phyloP scores from a whole-genome alignment of 2,888 invertebrate genomes.

The Vandiemenella viatica region DNA sequence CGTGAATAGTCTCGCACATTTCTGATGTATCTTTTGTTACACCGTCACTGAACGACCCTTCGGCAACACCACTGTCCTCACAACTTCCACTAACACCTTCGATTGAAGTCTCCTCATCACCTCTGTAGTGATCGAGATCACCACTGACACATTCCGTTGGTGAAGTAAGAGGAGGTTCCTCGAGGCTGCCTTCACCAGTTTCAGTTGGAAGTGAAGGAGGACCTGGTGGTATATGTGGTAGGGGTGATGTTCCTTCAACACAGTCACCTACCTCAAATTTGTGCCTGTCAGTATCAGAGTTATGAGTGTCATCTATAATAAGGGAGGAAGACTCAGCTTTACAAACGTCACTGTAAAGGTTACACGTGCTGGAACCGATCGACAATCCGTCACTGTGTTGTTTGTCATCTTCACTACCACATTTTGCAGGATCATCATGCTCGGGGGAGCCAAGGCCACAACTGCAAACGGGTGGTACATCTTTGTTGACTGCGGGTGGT shows the following conservation, averaged over 20 bases:
- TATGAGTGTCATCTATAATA: conserved; percentile 24
- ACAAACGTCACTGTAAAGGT: conserved; percentile 13
- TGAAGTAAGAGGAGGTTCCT: background rate
- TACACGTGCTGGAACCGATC: conserved; percentile 13
- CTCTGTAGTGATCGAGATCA: background rate
- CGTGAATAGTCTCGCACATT: background rate
- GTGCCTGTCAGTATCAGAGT: conserved; percentile 29
- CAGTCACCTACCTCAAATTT: conserved; percentile 18
- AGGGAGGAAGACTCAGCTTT: conserved; percentile 9
- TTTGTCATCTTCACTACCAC: conserved; percentile 9
- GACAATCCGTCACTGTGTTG: conserved; percentile 8
- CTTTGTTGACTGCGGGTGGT: background rate
- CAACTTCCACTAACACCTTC: background rate
- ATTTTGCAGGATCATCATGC: conserved; percentile 6
- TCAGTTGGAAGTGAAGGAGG: background rate
- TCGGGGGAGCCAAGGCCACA: conserved; percentile 6
- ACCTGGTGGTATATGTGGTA: too few species aligned
- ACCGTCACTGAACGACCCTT: background rate
- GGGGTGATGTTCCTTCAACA: conserved; percentile 10
- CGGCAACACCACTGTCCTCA: background rate
- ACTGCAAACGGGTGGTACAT: conserved; percentile 1
- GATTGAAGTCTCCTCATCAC: background rate
- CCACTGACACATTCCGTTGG: background rate
- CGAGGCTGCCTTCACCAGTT: background rate
- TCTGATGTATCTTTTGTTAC: background rate